Percentiles rank a stretch among this genome's conserved stretches.
Conservation (phyloP, 2,888 invertebrate genomes). For the Petrolisthes cinctipes region DNA sequence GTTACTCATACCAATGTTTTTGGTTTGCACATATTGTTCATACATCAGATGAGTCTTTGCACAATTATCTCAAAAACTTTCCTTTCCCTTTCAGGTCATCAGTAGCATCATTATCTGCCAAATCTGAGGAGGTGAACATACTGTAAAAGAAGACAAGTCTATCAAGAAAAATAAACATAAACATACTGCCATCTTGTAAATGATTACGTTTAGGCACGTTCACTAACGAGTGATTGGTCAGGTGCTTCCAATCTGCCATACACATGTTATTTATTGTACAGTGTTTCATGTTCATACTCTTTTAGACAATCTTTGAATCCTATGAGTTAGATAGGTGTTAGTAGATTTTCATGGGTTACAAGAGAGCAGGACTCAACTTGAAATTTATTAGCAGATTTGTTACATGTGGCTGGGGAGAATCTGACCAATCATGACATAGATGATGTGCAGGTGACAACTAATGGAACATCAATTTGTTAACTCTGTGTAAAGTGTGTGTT, state of each 20-base stretch:
- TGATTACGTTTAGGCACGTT: background rate
- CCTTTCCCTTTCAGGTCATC: slow-evolving; percentile 55
- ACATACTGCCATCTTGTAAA: background rate
- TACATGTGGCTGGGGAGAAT: slow-evolving; percentile 10
- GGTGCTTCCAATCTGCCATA: background rate
- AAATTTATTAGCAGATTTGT: background rate
- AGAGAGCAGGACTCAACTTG: slow-evolving; percentile 36
- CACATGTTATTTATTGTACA: slow-evolving; percentile 23
- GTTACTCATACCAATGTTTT: too few species aligned
- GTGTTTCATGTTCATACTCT: slow-evolving; percentile 32
- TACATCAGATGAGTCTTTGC: too few species aligned
- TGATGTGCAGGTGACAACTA: too few species aligned
- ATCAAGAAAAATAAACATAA: background rate
- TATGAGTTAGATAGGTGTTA: slow-evolving; percentile 21
- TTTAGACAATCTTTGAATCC: slow-evolving; percentile 24
- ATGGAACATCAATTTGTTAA: too few species aligned
- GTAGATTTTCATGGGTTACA: slow-evolving; percentile 30
- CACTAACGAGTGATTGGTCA: background rate
- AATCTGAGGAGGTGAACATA: slow-evolving; percentile 63
- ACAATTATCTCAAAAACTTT: too few species aligned
- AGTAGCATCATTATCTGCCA: slow-evolving; percentile 63
- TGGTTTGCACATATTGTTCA: too few species aligned
- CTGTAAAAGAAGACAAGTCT: slow-evolving; percentile 21
- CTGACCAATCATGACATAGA: background rate
- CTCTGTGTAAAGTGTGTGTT: too few species aligned